Evolutionary conservation across 2,888 invertebrate species (phyloP), one percentile per base, ranked within the genome.

Genomic region (Autographa gamma): DNA sequence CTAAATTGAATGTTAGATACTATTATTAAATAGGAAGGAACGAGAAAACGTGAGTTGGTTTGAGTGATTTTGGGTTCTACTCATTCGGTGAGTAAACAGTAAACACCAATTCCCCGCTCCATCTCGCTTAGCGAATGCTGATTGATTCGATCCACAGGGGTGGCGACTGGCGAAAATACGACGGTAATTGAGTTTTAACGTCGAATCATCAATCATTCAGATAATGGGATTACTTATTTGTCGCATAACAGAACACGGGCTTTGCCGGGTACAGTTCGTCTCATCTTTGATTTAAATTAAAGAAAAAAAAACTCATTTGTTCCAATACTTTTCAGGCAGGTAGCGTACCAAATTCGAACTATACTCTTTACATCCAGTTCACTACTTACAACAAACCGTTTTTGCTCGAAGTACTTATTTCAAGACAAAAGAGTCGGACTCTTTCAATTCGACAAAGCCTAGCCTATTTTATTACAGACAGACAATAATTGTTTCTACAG

Each of bases 111-210:
- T 70, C 70, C 43, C 58, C 64, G 14, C 54, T 31, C 31, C 59
- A 41, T 63, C 66, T 63, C 48, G 56, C 52, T 66, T 59, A 54
- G 52, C 54, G 70, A 71, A 71, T 66, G 52, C 71, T 71, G 66
- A 71, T 71, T 63, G 71, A 66, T 66, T 54, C 19, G 52, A 56
- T 56, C 54, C 52, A 48, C 62, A 65, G 60, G 70, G 69, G 64
- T 63, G 66, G 60, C 43, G 63, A 41, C 71, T 63, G 32, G 66
- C 66, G 32, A 63, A 60, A 71, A 41, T 32, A 52, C 54, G 32
- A 52, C 63, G 60, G 31, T 63, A 71, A 66, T 66, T 60, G 70
- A 16, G 64, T 69, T 66, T 69, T 69, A 52, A 66, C 71, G 59
- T 41, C 18, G 54, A 54, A 54, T 63, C 63, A 71, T 71, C 66